Base-by-base conservation (phyloP, 2,113 vertebrate genomes). In the Spermophilus dauricus region DNA sequence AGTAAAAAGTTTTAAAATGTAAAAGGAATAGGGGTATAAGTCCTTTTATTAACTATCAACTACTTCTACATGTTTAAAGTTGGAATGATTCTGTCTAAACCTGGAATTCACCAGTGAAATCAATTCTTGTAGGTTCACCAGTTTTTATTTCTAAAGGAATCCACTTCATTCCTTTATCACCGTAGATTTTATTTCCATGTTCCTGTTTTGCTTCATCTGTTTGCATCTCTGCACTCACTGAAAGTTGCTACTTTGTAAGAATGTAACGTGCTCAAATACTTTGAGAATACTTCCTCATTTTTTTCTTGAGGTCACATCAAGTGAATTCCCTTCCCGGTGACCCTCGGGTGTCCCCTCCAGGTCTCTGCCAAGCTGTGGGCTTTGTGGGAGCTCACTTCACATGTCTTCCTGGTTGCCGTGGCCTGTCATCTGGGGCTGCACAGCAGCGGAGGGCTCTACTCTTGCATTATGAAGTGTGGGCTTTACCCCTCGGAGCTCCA, bases 101-200 rank as follows among this genome's bases (percentile, higher is more conserved):
- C 42, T 45, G 42, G 42, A 45, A 45, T 45, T 45, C 42, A 45
- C 42, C 42, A 45, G 42, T 45, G 42, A 45, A 45, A 45, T 45
- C 42, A 45, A 45, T 5, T 45, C 42, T 45, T 45, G 42, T 5
- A 45, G 42, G 42, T 45, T 45, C 14, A 56, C n/a, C 12, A 48
- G 24, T 65, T 95, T 85, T 89, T 56, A 24, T 91, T 58, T 85
- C 67, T 34, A 53, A 93, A 45, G 26, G 95, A 85, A n/a, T 45
- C 42, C 42, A 45, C 42, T 45, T 45, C 42, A 4, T 16, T 45
- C 34, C 4, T 70, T 63, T 69, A 51, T 75, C 42, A 39, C 48
- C 75, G 6, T 73, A 39, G n/a, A 37, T 5, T 89, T 80, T 67
- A 53, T 78, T 91, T 83, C 83, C 37, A 24, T 42, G 28, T 58